Evolutionary conservation across 2,113 vertebrate genomes (phyloP).

Genomic region (Potamarius usumacintae): DNA sequence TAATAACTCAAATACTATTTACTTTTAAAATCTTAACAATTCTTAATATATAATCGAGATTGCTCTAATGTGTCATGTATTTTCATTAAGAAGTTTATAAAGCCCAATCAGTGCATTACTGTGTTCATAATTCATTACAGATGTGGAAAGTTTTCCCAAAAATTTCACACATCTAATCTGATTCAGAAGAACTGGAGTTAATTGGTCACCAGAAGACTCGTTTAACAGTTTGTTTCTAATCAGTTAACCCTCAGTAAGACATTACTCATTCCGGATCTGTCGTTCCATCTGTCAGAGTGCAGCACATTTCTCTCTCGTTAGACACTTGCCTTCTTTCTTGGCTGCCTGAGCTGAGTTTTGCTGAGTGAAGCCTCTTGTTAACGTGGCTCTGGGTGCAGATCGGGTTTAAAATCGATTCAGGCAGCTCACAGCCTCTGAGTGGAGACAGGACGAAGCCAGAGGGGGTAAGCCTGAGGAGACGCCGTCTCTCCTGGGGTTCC

Average conservation of each 20-base stretch:
- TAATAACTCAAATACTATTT: neutral
- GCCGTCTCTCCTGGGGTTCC: conserved; percentile 19
- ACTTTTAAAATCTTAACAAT: neutral
- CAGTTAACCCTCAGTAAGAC: neutral
- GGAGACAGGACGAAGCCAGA: conserved; percentile 2
- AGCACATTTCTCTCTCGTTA: neutral
- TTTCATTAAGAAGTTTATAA: neutral
- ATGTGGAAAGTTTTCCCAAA: neutral
- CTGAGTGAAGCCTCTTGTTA: conserved; percentile 36
- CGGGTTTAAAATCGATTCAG: conserved; percentile 34
- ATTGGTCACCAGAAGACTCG: neutral
- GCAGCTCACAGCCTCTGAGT: neutral
- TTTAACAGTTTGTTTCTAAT: neutral
- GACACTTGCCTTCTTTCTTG: neutral
- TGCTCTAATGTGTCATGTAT: neutral
- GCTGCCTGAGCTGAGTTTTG: conserved; percentile 4
- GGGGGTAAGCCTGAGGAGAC: conserved; percentile 9
- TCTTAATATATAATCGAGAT: neutral
- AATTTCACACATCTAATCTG: neutral
- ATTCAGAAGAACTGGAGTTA: neutral
- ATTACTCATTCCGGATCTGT: neutral
- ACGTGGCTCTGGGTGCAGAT: neutral
- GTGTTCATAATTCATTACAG: neutral
- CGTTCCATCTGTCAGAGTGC: conserved; percentile 6
- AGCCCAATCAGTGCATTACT: neutral